Evolutionary conservation across 2,797 vertebrate genomes (phyloP).

Genomic region (Micrastur ruficollis): DNA sequence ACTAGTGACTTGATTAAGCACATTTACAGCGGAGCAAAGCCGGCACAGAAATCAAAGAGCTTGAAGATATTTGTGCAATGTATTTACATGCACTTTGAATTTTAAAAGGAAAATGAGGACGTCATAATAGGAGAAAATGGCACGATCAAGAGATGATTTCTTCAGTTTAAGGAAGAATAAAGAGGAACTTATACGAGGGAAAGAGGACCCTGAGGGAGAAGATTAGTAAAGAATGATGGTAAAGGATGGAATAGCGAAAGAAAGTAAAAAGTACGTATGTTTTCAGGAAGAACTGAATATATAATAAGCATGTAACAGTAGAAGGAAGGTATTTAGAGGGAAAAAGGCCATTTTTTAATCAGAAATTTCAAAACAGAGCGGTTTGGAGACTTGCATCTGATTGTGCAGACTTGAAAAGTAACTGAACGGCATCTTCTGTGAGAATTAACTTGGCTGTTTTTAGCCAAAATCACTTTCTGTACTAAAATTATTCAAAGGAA

Average conservation of each 20-base stretch:
- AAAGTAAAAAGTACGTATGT: background rate
- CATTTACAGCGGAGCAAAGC: background rate
- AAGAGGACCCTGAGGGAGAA: background rate
- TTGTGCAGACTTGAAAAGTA: background rate
- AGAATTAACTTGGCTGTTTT: background rate
- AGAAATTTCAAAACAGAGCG: background rate
- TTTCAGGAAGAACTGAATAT: conserved; percentile 4
- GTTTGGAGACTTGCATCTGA: background rate
- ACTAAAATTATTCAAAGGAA: background rate
- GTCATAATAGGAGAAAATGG: background rate
- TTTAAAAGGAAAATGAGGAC: background rate
- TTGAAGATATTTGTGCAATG: background rate
- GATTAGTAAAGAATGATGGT: background rate
- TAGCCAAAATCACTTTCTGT: background rate
- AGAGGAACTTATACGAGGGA: background rate
- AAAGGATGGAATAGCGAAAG: background rate
- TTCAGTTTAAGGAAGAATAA: conserved; percentile 2
- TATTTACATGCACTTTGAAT: background rate
- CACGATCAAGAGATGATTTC: background rate
- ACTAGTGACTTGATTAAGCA: background rate
- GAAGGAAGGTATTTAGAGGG: background rate
- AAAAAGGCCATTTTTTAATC: background rate
- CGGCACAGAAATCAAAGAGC: background rate
- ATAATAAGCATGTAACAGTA: background rate
- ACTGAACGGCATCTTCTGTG: background rate